Base-by-base conservation (phyloP, 2,888 invertebrate species). In the Diadromus collaris region DNA sequence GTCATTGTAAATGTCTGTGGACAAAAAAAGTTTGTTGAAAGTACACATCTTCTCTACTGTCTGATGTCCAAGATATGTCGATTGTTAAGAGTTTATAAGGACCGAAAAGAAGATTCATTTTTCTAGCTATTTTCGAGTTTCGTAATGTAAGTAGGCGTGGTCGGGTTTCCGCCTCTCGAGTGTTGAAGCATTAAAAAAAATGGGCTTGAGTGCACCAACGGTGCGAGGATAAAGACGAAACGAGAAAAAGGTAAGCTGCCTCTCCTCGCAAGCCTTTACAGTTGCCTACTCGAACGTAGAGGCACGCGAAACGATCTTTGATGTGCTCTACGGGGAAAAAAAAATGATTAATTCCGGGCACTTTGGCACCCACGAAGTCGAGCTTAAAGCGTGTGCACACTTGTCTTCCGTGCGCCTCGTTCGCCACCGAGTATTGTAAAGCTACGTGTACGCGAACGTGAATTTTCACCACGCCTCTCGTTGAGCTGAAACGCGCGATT, bases 321-420 rank as follows among this genome's bases (percentile, higher is more conserved):
- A 79, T 76, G 79, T 67, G 76, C 19, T 56, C 29, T 6, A 7
- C 21, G 51, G 24, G 51, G 24, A 24, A 21, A 13, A 2, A n/a
- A 56, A 56, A 58, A 69, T 79, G 69, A 79, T 79, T 74, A 79
- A 79, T 79, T 79, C 76, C 79, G 54, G 76, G 79, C 76, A 76
- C 79, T 79, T 79, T 74, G 61, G 76, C 73, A 61, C 70, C 73
- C 60, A 73, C 73, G 67, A 79, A 74, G 72, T 76, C 70, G 69
- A 70, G 73, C 65, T 70, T 56, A 79, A 72, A 5, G 51, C 24
- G 21, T 24, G 51, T 27, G 38, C 54, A 16, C 73, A 69, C 76
- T 79, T 68, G 38, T 69, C 73, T 70, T 61, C 68, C 32, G 51
- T 19, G 46, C 68, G 16, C 64, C 32, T 44, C 21, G 32, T 48